Conservation (phyloP, 2,888 invertebrate genomes). For the Machimus atricapillus region DNA sequence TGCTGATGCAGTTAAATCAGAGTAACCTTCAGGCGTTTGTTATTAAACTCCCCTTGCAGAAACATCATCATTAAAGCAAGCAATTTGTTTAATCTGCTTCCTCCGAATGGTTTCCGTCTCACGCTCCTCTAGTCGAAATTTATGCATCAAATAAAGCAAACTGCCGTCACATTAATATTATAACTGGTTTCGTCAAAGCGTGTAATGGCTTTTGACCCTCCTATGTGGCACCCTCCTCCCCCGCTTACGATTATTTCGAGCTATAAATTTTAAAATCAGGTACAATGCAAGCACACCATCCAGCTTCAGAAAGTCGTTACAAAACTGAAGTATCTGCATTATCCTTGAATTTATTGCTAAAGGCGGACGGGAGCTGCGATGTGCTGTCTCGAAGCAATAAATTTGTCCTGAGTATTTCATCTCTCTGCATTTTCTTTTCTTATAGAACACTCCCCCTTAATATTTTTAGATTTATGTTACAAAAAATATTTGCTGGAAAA, state of each 20-base stretch:
- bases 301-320: not conserved
- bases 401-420: not conserved
- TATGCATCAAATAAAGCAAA: not conserved
- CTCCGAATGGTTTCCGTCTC: not conserved
- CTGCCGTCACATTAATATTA: not conserved
- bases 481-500: not conserved
- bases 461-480: not conserved
- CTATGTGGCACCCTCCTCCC: not conserved
- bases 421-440: not conserved
- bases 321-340: slow-evolving; percentile 6
- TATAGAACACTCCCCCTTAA: not conserved
- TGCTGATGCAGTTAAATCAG: not conserved
- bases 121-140: not conserved
- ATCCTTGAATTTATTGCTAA: slow-evolving; percentile 7
- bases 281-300: not conserved
- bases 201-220: not conserved
- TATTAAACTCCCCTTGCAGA: not conserved
- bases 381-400: not conserved
- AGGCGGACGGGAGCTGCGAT: not conserved
- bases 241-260: not conserved
- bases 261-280: slow-evolving; percentile 14
- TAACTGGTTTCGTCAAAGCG: not conserved
- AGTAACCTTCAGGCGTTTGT: not conserved
- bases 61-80: not conserved
- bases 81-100: not conserved